Conservation (phyloP, 1,140 invertebrate genomes). For the Tetragonula clypearis region DNA sequence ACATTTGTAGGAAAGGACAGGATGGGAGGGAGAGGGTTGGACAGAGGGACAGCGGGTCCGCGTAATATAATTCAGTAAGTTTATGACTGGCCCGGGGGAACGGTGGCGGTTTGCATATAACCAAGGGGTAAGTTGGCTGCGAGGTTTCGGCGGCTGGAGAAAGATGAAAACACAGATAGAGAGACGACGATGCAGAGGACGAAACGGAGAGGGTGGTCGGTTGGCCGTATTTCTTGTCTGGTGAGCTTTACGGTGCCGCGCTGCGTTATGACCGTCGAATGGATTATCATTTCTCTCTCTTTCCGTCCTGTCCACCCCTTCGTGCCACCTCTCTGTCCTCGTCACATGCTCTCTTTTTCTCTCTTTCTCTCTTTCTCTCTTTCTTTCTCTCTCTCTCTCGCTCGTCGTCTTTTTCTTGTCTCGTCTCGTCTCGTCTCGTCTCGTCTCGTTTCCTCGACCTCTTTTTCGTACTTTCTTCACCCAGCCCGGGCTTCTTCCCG, state of each 20-base stretch:
- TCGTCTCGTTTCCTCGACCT: constrained; percentile 14
- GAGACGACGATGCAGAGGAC: constrained; percentile 54
- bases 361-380: constrained; percentile 26
- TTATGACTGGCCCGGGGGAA: constrained; percentile 80
- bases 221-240: constrained; percentile 82
- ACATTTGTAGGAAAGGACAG: constrained; percentile 44
- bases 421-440: background rate
- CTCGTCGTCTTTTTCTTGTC: constrained; percentile 32
- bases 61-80: constrained; percentile 82
- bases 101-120: constrained; percentile 81
- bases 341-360: constrained; percentile 8
- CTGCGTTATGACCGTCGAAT: constrained; percentile 80
- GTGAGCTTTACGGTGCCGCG: constrained; percentile 79
- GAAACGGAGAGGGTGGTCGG: constrained; percentile 69
- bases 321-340: constrained; percentile 40
- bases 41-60: constrained; percentile 71
- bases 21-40: constrained; percentile 50
- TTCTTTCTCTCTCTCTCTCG: constrained; percentile 32
- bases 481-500: constrained; percentile 40
- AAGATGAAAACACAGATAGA: constrained; percentile 51
- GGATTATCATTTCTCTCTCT: constrained; percentile 79
- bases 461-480: constrained; percentile 38
- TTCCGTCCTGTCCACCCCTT: constrained; percentile 56
- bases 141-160: constrained; percentile 59
- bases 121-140: constrained; percentile 78